These are phyloP conservation scores for Chaenodraco wilsoni DNA, from an alignment of 2,797 vertebrate genomes.

Conservation along the genomic window DNA sequence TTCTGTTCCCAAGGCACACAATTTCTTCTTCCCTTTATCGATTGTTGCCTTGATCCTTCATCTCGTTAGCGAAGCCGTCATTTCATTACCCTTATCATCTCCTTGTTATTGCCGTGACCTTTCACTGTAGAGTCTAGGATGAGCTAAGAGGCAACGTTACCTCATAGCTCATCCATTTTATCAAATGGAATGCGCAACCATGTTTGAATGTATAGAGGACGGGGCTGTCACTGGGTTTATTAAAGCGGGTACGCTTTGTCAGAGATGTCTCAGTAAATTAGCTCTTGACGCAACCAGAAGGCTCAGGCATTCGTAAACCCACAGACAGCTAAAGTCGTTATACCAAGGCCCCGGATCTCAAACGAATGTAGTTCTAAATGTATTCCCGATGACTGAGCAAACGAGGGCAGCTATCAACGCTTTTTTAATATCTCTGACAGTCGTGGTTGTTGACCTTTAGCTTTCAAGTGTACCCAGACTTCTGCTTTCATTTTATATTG, in stretches of 20 bases:
- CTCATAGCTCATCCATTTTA: background rate
- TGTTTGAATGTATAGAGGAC: background rate
- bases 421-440: background rate
- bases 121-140: slow-evolving; percentile 5
- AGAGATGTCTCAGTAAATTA: slow-evolving; percentile 7
- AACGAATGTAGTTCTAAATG: background rate
- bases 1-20: background rate
- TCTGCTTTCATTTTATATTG: background rate
- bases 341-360: background rate
- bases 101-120: slow-evolving; percentile 12
- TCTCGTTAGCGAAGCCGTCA: background rate
- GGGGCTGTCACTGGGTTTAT: background rate
- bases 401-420: background rate
- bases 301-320: background rate
- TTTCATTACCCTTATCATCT: slow-evolving; percentile 1
- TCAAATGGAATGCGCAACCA: background rate
- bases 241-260: background rate
- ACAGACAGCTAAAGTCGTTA: background rate
- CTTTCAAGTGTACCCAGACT: slow-evolving; percentile 1
- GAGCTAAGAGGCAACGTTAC: slow-evolving; percentile 1
- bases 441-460: slow-evolving; percentile 16
- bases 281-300: background rate
- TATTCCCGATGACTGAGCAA: background rate
- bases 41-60: background rate
- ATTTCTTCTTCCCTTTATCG: background rate